phyloP scores from a whole-genome alignment of 2,888 invertebrate species.

The Sinotaia quadrata region DNA sequence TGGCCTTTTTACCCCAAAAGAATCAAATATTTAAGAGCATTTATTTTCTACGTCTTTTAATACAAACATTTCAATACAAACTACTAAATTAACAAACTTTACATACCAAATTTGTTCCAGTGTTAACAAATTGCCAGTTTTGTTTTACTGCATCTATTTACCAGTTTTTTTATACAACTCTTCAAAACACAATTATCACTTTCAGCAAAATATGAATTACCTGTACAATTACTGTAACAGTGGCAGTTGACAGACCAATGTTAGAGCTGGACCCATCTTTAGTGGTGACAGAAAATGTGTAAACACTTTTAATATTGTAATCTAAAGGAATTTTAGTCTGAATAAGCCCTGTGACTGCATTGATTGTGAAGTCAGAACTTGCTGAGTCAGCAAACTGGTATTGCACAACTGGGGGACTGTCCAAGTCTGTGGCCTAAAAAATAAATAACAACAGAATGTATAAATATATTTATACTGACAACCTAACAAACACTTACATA shows the following conservation, averaged over 20 bases:
- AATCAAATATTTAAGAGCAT: too few species aligned
- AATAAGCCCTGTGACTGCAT: not conserved
- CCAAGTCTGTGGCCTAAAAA: conserved; percentile 33
- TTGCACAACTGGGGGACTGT: conserved; percentile 9
- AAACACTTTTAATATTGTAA: conserved; percentile 23
- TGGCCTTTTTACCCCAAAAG: too few species aligned
- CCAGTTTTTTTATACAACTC: not conserved
- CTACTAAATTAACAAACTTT: not conserved
- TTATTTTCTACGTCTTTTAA: too few species aligned
- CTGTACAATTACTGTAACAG: conserved; percentile 29
- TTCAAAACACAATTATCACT: not conserved
- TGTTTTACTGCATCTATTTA: not conserved
- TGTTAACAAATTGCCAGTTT: too few species aligned
- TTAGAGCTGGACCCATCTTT: conserved; percentile 17
- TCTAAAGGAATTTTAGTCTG: conserved; percentile 3
- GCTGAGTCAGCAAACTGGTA: conserved; percentile 10
- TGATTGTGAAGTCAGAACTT: not conserved
- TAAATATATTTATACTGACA: not conserved
- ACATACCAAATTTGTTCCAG: not conserved
- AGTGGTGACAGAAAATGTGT: conserved; percentile 32
- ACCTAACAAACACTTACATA: not conserved
- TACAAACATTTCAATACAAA: not conserved
- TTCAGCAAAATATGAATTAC: not conserved
- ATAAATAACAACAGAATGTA: not conserved
- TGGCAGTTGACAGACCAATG: not conserved